Conservation (phyloP, 1,140 invertebrate species). For the Stegodyphus mimosarum region DNA sequence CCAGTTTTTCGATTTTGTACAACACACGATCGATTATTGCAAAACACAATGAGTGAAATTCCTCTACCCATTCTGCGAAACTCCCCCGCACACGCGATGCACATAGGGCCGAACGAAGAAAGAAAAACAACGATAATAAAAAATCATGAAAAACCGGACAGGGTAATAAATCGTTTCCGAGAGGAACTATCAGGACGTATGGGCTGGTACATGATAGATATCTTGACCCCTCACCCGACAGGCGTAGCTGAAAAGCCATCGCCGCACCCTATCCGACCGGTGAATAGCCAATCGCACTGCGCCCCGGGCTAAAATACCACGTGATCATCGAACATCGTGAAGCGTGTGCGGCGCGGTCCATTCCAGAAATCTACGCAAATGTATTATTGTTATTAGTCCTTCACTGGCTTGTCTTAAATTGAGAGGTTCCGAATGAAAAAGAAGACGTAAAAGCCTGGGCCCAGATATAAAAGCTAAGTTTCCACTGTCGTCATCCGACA, state of each 20-base stretch:
- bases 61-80: constrained; percentile 29
- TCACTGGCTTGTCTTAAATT: constrained; percentile 38
- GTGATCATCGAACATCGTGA: constrained; percentile 41
- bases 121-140: constrained; percentile 15
- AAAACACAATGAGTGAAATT: constrained; percentile 54
- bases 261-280: constrained; percentile 57
- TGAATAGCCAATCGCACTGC: constrained; percentile 53
- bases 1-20: constrained; percentile 61
- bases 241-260: constrained; percentile 54
- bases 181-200: constrained; percentile 57
- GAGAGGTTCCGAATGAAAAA: constrained; percentile 5
- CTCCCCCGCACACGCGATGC: constrained; percentile 53
- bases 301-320: constrained; percentile 50
- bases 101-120: constrained; percentile 8
- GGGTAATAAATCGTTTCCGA: constrained; percentile 58
- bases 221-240: constrained; percentile 53
- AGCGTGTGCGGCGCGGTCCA: constrained; percentile 5
- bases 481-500: background rate
- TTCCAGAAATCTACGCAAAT: background rate
- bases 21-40: constrained; percentile 57
- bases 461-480: background rate
- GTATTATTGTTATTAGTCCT: constrained; percentile 60
- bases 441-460: background rate
- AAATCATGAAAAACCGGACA: constrained; percentile 43
- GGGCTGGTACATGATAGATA: constrained; percentile 59